Evolutionary conservation across 30 jellyfish, hydroid and myxozoan species (phyloP), one percentile per base, ranked within the genome.

Genomic region (Turritopsis rubra): DNA sequence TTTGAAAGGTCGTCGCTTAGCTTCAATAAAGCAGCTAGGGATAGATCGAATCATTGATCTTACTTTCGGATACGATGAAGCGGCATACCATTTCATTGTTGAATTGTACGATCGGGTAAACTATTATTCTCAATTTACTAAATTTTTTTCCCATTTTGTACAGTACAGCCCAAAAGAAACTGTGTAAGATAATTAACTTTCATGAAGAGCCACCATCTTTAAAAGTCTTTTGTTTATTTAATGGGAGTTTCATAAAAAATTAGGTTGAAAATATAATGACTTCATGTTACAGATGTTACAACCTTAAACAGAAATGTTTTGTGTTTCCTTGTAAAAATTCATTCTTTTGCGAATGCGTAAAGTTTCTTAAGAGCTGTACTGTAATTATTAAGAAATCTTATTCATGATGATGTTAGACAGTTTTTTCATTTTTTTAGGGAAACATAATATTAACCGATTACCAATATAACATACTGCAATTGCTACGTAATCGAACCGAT

Each of bases 71-170:
- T 85, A 85, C 54, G 96, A 89, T 71, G 99, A 95, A 81, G 95
- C 95, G 23, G 95, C 99, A 21, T 71, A 82, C 77, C 97, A 89
- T 84, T 76, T 95, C 16, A 95, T 95, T 65, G 91, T 95, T 76
- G 99, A 95, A 78, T 77, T 95, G 7, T 95, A 95, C 84, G 99
- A 95, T 72, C 82, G 96, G 87, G 99, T 95, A 75, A 71, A 95
- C 31, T 28, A 19, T 18, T 22, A 41, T n/a, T n/a, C n/a, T n/a
- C n/a, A n/a, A n/a, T n/a, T n/a, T n/a, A 17, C 21, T 72, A 17
- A 16, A 17, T 16, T 72, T 72, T 18, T 17, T 72, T 72, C 53
- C n/a, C n/a, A n/a, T n/a, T n/a, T n/a, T n/a, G n/a, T n/a, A n/a
- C n/a, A n/a, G n/a, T n/a, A n/a, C n/a, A n/a, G n/a, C n/a, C n/a